Evolutionary conservation across 2,888 invertebrate genomes (phyloP), one percentile per base, ranked within the genome.

Genomic region (Amphipoea oculea): DNA sequence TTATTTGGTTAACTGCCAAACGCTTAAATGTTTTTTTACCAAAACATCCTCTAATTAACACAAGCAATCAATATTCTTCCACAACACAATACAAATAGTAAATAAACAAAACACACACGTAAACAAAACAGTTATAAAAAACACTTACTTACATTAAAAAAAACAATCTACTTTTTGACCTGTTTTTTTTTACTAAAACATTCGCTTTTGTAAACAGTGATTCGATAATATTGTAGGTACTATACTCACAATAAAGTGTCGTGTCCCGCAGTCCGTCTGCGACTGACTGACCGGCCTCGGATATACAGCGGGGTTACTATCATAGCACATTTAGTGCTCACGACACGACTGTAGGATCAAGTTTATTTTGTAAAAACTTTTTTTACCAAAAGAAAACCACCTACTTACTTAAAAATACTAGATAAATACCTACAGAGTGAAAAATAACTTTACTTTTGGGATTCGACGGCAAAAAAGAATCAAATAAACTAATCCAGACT

Each of bases 201-300:
- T 62, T 74, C 67, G 74, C 40, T 66, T 57, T 36, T 48, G 40
- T 48, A 67, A 68, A 51, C 62, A 54, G 40, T 51, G 14, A 20
- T 20, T 73, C 70, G 73, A 40, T 57, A 67, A 7, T 76, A 71
- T 14, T 51, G 63, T 54, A 54, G 23, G 57, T 54, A 69, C n/a
- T 36, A 63, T 83, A 85, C 85, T 85, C 77, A 85, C 85, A 72
- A 74, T 83, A 73, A 70, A 65, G 85, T 87, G 76, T 71, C 14
- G 54, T 73, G 81, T 80, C 60, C 87, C 85, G 75, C 85, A 87
- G 85, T 66, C 69, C 36, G 73, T 7, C 81, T 75, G 85, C 85
- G 85, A 85, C 85, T 87, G 85, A 84, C 87, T 75, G 83, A 54
- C 83, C 74, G 74, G 74, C 72, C 75, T 66, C 78, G 69, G 29